Base-by-base conservation (phyloP, 2,888 invertebrate species). In the Neoaliturus tenellus region DNA sequence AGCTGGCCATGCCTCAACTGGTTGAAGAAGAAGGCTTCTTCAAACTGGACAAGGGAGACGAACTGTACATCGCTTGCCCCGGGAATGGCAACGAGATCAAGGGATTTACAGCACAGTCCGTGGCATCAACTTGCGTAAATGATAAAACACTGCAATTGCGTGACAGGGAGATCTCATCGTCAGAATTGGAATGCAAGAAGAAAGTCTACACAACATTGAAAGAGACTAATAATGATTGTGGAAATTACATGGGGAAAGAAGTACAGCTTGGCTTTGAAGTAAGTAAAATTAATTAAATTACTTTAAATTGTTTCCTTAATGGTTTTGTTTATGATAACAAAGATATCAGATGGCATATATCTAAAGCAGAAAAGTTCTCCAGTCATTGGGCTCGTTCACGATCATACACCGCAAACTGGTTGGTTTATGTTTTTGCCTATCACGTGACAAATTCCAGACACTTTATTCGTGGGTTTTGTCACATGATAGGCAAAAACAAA, bases 231-330 rank as follows among this genome's bases (percentile, higher is more conserved):
- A 71, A 58, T 14, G 55, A 82, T 25, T 82, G 82, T 55, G 82
- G 82, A 10, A 58, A 28, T 25, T 35, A 51, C 35, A 39, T 39
- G 17, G 82, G 82, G 33, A 28, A 73, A 28, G 82, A 82, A 35
- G 23, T 82, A n/a, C 73, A 82, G 39, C 58, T 82, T 31, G 82
- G 82, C 2, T 82, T 55, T 73, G 82, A 82, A 35, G 82, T 82
- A 39, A 73, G 33, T 31, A 8, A 25, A 62, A 12, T 51, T n/a
- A n/a, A n/a, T n/a, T n/a, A n/a, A n/a, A n/a, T n/a, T n/a, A n/a
- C n/a, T n/a, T n/a, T n/a, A n/a, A n/a, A n/a, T n/a, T n/a, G n/a
- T n/a, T n/a, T n/a, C n/a, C n/a, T n/a, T n/a, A n/a, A n/a, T n/a
- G n/a, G n/a, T n/a, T n/a, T n/a, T n/a, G n/a, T n/a, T n/a, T n/a